These are phyloP conservation scores for Ernsta delagoae DNA, from an alignment of 2,888 invertebrate genomes.

Conservation along the genomic window DNA sequence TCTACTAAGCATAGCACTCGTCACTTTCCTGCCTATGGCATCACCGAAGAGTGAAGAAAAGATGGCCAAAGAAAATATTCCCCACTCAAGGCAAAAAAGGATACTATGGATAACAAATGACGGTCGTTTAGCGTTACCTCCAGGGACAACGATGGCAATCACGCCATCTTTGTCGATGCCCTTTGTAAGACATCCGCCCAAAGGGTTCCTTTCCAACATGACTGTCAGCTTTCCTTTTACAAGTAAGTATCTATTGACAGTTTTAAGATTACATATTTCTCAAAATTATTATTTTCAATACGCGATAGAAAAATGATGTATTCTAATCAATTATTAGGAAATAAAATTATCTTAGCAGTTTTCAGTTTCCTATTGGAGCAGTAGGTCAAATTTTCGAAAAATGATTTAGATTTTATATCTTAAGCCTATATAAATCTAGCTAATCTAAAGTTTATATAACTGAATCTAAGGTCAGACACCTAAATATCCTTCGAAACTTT, in stretches of 20 bases:
- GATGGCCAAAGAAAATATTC: constrained; percentile 71
- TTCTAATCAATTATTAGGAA: background rate
- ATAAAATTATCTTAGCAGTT: too few relatives aligned
- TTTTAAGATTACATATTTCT: background rate
- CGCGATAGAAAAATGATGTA: background rate
- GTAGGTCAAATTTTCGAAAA: background rate
- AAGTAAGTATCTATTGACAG: constrained; percentile 84
- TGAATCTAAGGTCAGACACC: background rate
- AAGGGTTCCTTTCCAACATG: constrained; percentile 93
- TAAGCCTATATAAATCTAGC: background rate
- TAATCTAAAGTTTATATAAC: background rate
- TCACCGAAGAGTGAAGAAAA: constrained; percentile 62
- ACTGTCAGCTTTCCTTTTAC: constrained; percentile 93
- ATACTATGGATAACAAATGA: constrained; percentile 94
- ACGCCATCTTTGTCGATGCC: constrained; percentile 93
- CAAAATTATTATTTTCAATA: background rate
- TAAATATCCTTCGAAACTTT: constrained; percentile 45
- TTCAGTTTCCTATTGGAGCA: background rate
- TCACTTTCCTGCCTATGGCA: constrained; percentile 73
- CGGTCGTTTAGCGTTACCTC: constrained; percentile 87
- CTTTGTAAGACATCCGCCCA: constrained; percentile 93
- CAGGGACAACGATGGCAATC: constrained; percentile 91
- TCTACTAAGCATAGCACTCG: constrained; percentile 75
- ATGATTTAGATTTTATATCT: background rate
- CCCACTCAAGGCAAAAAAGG: constrained; percentile 92